Evolutionary conservation across 2,797 vertebrate species (phyloP).

Genomic region (Bryconaethiops microstoma): DNA sequence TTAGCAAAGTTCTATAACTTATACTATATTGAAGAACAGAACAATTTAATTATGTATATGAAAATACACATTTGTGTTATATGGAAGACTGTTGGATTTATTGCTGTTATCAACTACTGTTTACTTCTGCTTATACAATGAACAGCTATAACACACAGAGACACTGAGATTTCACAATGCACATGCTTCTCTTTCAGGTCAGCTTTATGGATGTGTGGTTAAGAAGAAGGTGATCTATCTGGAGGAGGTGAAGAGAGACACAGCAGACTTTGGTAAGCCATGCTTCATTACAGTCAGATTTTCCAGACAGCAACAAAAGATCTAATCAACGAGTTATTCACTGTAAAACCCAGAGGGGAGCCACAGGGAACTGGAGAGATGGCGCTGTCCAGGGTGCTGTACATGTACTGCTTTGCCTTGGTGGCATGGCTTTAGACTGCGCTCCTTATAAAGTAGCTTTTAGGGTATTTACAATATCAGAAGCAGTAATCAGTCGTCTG

Average conservation of each 20-base stretch:
- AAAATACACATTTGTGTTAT: no score
- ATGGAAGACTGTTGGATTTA: no score
- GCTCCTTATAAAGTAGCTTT: no score
- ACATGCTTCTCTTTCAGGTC: conserved; percentile 71
- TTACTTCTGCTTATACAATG: no score
- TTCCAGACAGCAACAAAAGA: background rate
- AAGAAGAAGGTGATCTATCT: conserved; percentile 94
- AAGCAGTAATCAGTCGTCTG: no score
- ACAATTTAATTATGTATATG: no score
- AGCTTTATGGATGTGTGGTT: conserved; percentile 89
- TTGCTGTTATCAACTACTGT: no score
- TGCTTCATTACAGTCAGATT: background rate
- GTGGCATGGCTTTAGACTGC: no score
- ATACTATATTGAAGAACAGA: no score
- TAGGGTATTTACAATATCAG: no score
- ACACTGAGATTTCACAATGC: background rate
- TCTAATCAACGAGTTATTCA: background rate
- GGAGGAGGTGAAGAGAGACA: conserved; percentile 88
- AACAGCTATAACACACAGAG: no score
- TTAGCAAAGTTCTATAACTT: no score
- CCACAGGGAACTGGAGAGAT: background rate
- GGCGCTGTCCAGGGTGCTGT: background rate
- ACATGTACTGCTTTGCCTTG: background rate
- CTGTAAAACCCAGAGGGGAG: background rate
- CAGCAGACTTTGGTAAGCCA: conserved; percentile 91